Evolutionary conservation across 2,113 vertebrate species (phyloP).

Genomic region (Pseudonaja textilis): DNA sequence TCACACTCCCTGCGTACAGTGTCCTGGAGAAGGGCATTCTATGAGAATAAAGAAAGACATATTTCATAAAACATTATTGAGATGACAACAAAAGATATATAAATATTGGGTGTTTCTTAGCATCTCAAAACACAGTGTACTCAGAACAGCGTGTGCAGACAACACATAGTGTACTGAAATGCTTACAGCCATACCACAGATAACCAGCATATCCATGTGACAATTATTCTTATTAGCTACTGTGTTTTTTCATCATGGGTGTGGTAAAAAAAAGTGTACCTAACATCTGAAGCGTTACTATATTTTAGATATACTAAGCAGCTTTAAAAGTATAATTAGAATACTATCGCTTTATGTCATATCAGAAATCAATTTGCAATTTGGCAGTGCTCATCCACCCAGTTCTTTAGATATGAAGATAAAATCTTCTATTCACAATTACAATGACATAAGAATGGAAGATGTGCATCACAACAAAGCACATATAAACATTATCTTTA

Average conservation of each 20-base stretch:
- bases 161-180: not conserved
- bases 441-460: not conserved
- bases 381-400: not conserved
- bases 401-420: not conserved
- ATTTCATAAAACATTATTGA: not conserved
- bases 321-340: not conserved
- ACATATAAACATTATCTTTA: not conserved
- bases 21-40: constrained; percentile 85
- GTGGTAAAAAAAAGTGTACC: not conserved
- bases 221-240: not conserved
- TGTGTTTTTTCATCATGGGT: not conserved
- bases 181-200: not conserved
- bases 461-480: not conserved
- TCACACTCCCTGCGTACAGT: constrained; percentile 87
- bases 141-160: not conserved
- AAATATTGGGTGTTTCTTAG: not conserved
- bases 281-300: not conserved
- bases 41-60: constrained; percentile 50
- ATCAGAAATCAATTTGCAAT: not conserved
- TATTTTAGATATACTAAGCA: not conserved
- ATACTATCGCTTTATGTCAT: not conserved
- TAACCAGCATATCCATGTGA: not conserved
- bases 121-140: not conserved
- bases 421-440: not conserved
- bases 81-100: not conserved